Evolutionary conservation across 2,113 vertebrate genomes (phyloP).

Genomic region (Shinisaurus crocodilurus): DNA sequence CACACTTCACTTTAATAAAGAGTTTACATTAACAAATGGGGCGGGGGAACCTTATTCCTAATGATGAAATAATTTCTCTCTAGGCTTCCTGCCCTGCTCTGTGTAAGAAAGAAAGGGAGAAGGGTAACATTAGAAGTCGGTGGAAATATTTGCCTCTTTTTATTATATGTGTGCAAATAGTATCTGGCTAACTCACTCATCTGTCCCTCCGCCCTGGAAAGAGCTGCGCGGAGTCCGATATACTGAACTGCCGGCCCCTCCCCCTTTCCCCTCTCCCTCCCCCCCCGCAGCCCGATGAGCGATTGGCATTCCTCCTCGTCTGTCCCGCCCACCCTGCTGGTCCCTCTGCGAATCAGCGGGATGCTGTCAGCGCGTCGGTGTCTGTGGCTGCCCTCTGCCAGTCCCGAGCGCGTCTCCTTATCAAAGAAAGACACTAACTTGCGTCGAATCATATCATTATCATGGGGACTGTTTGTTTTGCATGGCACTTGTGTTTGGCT

Average conservation of each 20-base stretch:
- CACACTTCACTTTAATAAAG: neutral
- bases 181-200: neutral
- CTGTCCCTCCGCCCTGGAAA: no score
- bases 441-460: slow-evolving; percentile 76
- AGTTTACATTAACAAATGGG: no score
- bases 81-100: neutral
- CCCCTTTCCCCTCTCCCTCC: neutral
- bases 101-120: neutral
- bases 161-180: neutral
- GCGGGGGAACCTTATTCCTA: neutral
- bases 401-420: slow-evolving; percentile 77
- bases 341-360: slow-evolving; percentile 81
- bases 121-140: neutral
- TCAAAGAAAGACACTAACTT: slow-evolving; percentile 73
- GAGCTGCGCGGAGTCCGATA: neutral
- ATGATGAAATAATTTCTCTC: neutral
- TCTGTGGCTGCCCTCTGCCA: slow-evolving; percentile 66
- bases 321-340: slow-evolving; percentile 55
- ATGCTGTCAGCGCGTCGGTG: slow-evolving; percentile 77
- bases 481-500: slow-evolving; percentile 84
- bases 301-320: slow-evolving; percentile 24
- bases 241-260: no score
- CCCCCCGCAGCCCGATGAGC: neutral
- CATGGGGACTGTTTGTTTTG: slow-evolving; percentile 85
- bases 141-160: neutral